Evolutionary conservation across 2,113 vertebrate genomes (phyloP), one percentile per base, ranked within the genome.

Genomic region (Diadophis punctatus): DNA sequence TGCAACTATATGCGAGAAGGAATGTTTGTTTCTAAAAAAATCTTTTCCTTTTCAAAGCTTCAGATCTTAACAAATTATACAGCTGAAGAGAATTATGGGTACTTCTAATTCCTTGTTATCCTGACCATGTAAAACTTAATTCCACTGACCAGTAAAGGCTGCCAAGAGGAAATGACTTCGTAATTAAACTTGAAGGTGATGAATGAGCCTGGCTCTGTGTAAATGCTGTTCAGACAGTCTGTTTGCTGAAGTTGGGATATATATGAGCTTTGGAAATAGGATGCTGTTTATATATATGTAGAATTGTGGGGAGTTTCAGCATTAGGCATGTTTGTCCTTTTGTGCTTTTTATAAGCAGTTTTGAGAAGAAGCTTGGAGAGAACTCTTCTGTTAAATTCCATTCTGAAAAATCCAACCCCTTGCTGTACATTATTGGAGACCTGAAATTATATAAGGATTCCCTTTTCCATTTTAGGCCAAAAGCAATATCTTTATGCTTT

Each of bases 151-250:
- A 84, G 95, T 95, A 95, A 68, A 94, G 91, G 80, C 94, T 97
- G 95, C 93, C 96, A 94, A 94, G 90, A 96, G 95, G 95, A 96
- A 96, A 96, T 94, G 90, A 91, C 92, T 93, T 92, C n/a, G 91
- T 97, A 95, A 95, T 96, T 96, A 95, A 93, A 94, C 89, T 92
- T 96, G 96, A 96, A 97, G 95, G 90, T 97, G 95, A 97, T 96
- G 93, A 93, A 97, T 97, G 94, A 93, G 92, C 1, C 0, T 94
- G 89, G 60, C 30, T 90, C 91, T 96, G 91, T 95, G 89, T 96
- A 96, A 97, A 96, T 91, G 95, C 93, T 94, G 86, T 0, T 3
- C 93, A 96, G 95, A 92, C 93, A 93, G 92, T 92, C 95, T 96
- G 68, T 96, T 96, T 96, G 96, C 93, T 92, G 95, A 96, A 84